Percentiles rank a stretch among this genome's conserved stretches.
phyloP scores from a whole-genome alignment of 1,140 invertebrate species.

The Platyscapa corneri region DNA sequence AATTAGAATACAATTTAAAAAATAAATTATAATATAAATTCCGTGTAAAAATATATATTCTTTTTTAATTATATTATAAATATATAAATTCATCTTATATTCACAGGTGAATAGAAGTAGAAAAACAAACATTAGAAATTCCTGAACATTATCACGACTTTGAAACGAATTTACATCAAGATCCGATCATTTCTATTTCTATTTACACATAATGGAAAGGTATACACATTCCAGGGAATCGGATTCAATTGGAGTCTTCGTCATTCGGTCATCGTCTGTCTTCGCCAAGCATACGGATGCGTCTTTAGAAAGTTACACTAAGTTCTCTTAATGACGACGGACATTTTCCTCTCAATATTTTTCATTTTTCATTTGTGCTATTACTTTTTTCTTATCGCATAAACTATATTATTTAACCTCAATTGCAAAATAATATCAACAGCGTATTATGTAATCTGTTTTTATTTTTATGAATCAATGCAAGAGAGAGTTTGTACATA shows the following conservation, averaged over 20 bases:
- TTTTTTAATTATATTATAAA: too few relatives aligned
- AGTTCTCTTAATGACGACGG: slow-evolving; percentile 28
- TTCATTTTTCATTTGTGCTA: background rate
- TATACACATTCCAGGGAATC: background rate
- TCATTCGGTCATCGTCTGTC: slow-evolving; percentile 46
- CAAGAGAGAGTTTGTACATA: background rate
- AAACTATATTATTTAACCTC: background rate
- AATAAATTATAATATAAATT: background rate
- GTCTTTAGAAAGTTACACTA: slow-evolving; percentile 9
- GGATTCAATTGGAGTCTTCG: background rate
- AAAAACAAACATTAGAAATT: background rate
- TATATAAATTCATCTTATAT: background rate
- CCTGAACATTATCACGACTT: background rate
- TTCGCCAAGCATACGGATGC: background rate
- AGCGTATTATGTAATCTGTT: background rate
- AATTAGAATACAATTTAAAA: background rate
- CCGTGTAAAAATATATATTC: background rate
- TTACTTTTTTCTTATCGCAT: background rate
- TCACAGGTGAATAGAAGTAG: too few relatives aligned
- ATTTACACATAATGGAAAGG: background rate
- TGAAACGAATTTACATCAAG: background rate
- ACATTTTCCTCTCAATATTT: slow-evolving; percentile 47
- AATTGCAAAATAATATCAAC: background rate
- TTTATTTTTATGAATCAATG: slow-evolving; percentile 11
- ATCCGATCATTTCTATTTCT: background rate